phyloP scores from a whole-genome alignment of 2,113 vertebrate genomes.

The Thalassoma bifasciatum region DNA sequence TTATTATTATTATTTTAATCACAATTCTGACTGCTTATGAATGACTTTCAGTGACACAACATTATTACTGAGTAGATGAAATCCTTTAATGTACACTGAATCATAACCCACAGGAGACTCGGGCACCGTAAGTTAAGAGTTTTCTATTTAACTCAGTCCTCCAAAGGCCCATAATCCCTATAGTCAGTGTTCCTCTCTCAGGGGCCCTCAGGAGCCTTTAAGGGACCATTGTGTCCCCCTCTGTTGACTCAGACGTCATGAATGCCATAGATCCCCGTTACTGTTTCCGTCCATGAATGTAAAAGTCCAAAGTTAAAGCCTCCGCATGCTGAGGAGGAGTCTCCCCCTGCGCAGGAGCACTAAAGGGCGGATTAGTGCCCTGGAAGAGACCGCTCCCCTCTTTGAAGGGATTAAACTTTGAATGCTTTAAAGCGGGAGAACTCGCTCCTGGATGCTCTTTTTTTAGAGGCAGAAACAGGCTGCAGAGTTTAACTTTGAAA shows the following conservation, averaged over 20 bases:
- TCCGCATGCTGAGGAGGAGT: conserved; percentile 58
- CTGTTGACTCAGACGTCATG: conserved; percentile 82
- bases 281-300: conserved; percentile 84
- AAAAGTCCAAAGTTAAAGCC: conserved; percentile 83
- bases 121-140: conserved; percentile 12
- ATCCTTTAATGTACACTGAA: conserved; percentile 18
- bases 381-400: conserved; percentile 65
- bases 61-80: neutral
- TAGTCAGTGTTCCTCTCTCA: conserved; percentile 61
- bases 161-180: conserved; percentile 62
- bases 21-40: too few species aligned
- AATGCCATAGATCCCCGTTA: conserved; percentile 80
- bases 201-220: conserved; percentile 70
- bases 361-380: conserved; percentile 74
- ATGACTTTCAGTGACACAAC: neutral
- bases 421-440: conserved; percentile 59
- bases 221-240: conserved; percentile 71
- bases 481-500: conserved; percentile 73
- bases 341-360: conserved; percentile 67
- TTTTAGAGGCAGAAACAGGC: neutral
- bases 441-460: conserved; percentile 74
- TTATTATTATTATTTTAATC: too few species aligned
- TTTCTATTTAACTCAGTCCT: conserved; percentile 20
- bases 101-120: conserved; percentile 35
- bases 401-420: conserved; percentile 81